Evolutionary conservation across 2,888 invertebrate species (phyloP), one percentile per base, ranked within the genome.

Genomic region (Drosophila gaucha): DNA sequence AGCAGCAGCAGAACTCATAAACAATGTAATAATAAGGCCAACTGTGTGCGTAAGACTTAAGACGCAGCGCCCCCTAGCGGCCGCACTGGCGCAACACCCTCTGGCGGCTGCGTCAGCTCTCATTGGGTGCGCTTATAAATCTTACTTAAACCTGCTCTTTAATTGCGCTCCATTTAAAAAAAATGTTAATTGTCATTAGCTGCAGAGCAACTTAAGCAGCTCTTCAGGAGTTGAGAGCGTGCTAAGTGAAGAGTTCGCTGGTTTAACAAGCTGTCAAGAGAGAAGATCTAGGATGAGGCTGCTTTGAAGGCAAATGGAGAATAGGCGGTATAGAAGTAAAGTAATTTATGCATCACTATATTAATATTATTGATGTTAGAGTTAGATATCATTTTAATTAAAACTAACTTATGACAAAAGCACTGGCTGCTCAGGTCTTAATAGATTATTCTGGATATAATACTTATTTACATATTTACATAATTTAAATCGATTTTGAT

Each of bases 21-120:
- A 82, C 82, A 82, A 82, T 82, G 84, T 86, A 82, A 82, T 82
- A 71, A 80, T 82, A 78, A 85, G 86, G 86, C 79, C 79, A 80
- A 75, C 67, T 69, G 74, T 67, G 60, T 67, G 67, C 59, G 67
- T 50, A 36, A 49, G 36, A 58, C 52, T 74, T 75, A 75, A 75
- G 74, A 67, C 75, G 47, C 49, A 52, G 74, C 74, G 62, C 73
- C 57, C 66, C 44, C 70, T 74, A 51, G 63, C 69, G 74, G 28
- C 46, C 46, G 30, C n/a, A 30, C 43, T 12, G 31, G 44, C 51
- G 55, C 57, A 30, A 44, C 74, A 56, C 67, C 58, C 65, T 64
- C 71, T 64, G 54, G 64, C 72, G 68, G 43, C 24, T 20, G 50
- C 28, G 51, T 18, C 24, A 38, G 38, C 52, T 20, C 44, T 67